phyloP scores from a whole-genome alignment of 2,113 vertebrate genomes.

The Oncorhynchus masou region DNA sequence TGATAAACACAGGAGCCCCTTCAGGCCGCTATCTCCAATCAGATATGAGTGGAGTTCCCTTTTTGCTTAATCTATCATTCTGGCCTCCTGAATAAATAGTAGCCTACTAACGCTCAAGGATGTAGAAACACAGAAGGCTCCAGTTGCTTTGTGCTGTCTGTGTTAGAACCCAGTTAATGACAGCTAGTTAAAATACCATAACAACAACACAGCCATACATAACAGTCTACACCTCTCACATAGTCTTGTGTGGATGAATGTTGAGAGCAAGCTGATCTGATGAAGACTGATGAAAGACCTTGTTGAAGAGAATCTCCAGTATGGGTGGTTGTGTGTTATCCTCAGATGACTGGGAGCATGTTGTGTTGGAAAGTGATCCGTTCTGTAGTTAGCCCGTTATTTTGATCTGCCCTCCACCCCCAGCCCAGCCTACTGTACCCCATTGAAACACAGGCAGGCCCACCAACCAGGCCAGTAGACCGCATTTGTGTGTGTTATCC shows the following conservation, averaged over 20 bases:
- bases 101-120: conserved; percentile 9
- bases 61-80: conserved; percentile 12
- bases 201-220: too few species aligned
- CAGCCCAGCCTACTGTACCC: neutral
- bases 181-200: too few species aligned
- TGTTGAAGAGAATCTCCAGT: neutral
- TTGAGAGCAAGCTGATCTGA: neutral
- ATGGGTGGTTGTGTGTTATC: too few species aligned
- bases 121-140: neutral
- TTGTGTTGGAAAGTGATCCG: neutral
- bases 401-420: neutral
- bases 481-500: neutral
- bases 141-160: neutral
- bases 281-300: neutral
- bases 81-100: conserved; percentile 31
- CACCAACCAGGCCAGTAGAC: neutral
- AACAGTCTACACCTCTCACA: neutral
- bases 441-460: neutral
- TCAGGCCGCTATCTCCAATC: conserved; percentile 24
- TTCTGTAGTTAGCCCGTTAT: neutral
- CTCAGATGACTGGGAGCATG: neutral
- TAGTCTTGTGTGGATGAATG: neutral
- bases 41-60: conserved; percentile 9
- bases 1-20: conserved; percentile 24
- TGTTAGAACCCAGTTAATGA: too few species aligned